Percentiles rank a stretch among this genome's conserved stretches.
These are phyloP conservation scores for Reinhardtius hippoglossoides DNA, from an alignment of 2,113 vertebrate species.

Conservation along the genomic window DNA sequence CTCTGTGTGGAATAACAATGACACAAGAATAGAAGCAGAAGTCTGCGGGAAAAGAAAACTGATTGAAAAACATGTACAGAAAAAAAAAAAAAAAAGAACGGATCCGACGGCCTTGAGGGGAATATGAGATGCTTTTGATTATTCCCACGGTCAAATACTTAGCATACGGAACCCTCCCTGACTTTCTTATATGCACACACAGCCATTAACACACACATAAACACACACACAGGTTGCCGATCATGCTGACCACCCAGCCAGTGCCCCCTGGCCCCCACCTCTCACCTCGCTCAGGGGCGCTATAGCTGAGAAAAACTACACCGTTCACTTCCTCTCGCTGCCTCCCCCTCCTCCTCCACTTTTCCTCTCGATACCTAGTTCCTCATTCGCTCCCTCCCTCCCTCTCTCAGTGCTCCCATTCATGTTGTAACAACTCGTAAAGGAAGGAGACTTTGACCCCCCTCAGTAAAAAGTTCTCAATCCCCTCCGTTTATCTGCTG, in stretches of 20 bases:
- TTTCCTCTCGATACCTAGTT: constrained; percentile 47
- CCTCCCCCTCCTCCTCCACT: constrained; percentile 13
- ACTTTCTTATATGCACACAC: constrained; percentile 55
- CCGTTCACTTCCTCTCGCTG: constrained; percentile 76
- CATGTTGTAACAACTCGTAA: constrained; percentile 85
- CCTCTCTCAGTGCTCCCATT: constrained; percentile 74
- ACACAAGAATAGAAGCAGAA: constrained; percentile 63
- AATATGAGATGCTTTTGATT: constrained; percentile 70
- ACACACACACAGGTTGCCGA: constrained; percentile 61
- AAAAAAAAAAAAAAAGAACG: constrained; percentile 10
- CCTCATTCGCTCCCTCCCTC: constrained; percentile 18
- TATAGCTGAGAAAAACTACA: constrained; percentile 80
- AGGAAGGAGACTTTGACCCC: constrained; percentile 85
- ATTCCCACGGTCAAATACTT: constrained; percentile 54
- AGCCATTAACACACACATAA: constrained; percentile 70
- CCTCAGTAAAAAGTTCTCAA: constrained; percentile 70
- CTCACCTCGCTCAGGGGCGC: constrained; percentile 74
- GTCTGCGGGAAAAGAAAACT: constrained; percentile 43
- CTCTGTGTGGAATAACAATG: constrained; percentile 71
- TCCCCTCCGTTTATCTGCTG: constrained; percentile 55
- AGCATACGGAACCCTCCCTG: constrained; percentile 50
- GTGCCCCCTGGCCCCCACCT: constrained; percentile 76
- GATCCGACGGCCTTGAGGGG: constrained; percentile 43
- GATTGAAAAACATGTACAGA: constrained; percentile 50
- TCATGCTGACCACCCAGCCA: constrained; percentile 80